Percentiles rank a stretch among this genome's conserved stretches.
phyloP scores from a whole-genome alignment of 2,113 vertebrate species.

The Eulemur macaco region DNA sequence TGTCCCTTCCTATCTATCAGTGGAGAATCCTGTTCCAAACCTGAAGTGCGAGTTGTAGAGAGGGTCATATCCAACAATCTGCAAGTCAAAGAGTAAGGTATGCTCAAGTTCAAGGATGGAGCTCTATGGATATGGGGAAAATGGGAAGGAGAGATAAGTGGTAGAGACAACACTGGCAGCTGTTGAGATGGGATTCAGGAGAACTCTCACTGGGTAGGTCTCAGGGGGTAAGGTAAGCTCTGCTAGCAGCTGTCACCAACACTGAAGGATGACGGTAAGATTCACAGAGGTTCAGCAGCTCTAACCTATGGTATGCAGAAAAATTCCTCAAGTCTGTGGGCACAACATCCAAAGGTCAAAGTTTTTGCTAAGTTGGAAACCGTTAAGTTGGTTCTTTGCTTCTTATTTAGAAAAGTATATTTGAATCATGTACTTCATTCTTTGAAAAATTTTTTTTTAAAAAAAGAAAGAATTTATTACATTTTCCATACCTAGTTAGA shows the following conservation, averaged over 20 bases:
- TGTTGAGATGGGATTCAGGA: not conserved
- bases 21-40: not conserved
- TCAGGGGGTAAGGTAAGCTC: not conserved
- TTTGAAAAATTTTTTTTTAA: not conserved
- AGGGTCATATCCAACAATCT: fast-evolving
- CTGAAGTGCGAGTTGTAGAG: not conserved
- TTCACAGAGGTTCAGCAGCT: not conserved
- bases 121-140: not conserved
- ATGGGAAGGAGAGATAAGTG: not conserved
- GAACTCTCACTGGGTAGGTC: not conserved
- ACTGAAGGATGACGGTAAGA: not conserved
- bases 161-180: not conserved
- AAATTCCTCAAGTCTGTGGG: not conserved
- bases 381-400: not conserved
- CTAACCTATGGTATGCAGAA: not conserved
- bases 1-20: not conserved
- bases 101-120: not conserved
- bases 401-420: not conserved
- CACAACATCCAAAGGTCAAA: not conserved
- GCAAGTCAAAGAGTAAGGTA: not conserved
- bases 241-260: not conserved
- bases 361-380: not conserved
- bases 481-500: not conserved
- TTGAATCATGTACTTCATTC: not conserved
- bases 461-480: not conserved